A percentile compares a stretch with the other conserved stretches of the same genome.
These are phyloP conservation scores for Semicossyphus pulcher DNA, from an alignment of 2,113 vertebrate genomes.

Conservation along the genomic window DNA sequence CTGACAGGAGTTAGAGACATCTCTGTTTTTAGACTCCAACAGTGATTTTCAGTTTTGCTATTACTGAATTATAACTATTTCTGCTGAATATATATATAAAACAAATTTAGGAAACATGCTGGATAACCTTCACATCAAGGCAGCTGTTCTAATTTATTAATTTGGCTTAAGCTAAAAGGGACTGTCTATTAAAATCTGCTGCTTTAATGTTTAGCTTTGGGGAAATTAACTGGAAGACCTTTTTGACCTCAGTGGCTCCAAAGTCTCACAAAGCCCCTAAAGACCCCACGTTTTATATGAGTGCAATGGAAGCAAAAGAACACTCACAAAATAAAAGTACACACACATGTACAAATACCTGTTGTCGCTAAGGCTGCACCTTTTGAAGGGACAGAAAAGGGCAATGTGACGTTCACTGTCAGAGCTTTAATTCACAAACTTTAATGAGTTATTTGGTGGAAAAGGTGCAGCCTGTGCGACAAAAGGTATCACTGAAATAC, in stretches of 20 bases:
- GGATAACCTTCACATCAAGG: rapidly evolving
- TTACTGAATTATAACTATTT: too few species aligned
- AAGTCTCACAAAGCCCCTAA: conserved; percentile 25
- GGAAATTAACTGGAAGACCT: too few species aligned
- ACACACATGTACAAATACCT: neutral
- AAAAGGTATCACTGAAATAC: neutral
- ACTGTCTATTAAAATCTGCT: too few species aligned
- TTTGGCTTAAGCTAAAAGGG: neutral
- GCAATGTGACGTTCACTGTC: neutral
- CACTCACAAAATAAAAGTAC: conserved; percentile 5
- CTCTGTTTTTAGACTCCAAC: neutral
- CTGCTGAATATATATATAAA: too few species aligned
- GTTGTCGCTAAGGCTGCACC: conserved; percentile 14
- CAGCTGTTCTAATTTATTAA: neutral
- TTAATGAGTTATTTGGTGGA: neutral
- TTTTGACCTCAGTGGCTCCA: neutral
- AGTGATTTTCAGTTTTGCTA: neutral
- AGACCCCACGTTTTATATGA: conserved; percentile 10
- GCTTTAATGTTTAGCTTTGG: neutral
- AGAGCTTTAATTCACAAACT: neutral
- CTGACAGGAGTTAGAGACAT: neutral
- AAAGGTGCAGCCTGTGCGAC: conserved; percentile 14
- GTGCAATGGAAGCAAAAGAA: conserved; percentile 3
- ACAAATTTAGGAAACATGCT: too few species aligned
- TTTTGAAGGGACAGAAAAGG: neutral